These are phyloP conservation scores for Vannuccia rotundouncinata DNA, from an alignment of 2,888 invertebrate species.

Conservation along the genomic window DNA sequence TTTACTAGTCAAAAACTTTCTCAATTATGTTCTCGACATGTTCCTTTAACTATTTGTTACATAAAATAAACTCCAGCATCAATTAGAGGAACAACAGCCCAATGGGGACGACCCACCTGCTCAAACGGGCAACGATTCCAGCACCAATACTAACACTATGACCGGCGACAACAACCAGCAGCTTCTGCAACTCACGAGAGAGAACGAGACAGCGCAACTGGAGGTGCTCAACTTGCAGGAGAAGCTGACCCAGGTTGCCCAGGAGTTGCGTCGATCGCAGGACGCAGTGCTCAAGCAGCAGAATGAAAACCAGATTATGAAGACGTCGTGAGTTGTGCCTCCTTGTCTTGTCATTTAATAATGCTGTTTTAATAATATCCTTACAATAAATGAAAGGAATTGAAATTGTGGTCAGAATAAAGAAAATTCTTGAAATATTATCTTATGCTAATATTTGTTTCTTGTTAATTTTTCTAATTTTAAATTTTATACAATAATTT, in stretches of 20 bases:
- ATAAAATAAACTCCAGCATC: neutral
- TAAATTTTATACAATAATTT: no score
- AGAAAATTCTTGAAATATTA: no score
- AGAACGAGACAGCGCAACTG: neutral
- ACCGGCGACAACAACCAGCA: neutral
- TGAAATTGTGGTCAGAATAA: no score
- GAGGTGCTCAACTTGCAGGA: neutral
- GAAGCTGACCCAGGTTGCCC: neutral
- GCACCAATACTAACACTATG: neutral
- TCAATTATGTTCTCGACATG: no score
- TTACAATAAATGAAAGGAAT: no score
- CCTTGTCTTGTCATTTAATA: neutral
- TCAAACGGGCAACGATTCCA: neutral
- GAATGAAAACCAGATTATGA: neutral
- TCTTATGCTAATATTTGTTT: no score
- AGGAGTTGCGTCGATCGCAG: neutral
- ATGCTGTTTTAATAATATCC: no score
- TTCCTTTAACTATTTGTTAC: no score
- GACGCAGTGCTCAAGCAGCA: neutral
- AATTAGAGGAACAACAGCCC: neutral
- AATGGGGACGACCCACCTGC: neutral
- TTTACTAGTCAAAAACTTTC: no score
- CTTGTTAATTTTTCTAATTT: no score
- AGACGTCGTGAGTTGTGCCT: neutral
- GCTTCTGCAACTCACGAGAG: neutral